These are phyloP conservation scores for Potamarius usumacintae DNA, from an alignment of 2,113 vertebrate species.

Conservation along the genomic window DNA sequence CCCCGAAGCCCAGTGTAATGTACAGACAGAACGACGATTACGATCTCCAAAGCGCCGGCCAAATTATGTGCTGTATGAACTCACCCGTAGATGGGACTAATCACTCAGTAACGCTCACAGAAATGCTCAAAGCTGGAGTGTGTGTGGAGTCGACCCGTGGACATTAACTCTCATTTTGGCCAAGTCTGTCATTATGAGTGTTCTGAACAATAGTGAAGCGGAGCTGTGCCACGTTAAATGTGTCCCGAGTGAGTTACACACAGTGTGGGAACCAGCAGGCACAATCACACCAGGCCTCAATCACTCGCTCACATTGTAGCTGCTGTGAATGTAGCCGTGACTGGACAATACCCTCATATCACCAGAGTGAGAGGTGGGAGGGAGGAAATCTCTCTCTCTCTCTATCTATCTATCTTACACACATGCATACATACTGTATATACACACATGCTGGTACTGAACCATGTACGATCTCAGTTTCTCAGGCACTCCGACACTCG, in stretches of 20 bases:
- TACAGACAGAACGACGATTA: neutral
- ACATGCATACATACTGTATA: neutral
- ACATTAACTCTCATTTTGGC: slow-evolving; percentile 68
- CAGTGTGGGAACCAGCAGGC: slow-evolving; percentile 52
- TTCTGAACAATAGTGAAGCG: slow-evolving; percentile 70
- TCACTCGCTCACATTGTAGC: slow-evolving; percentile 65
- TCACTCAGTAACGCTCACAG: slow-evolving; percentile 45
- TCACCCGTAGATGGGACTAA: slow-evolving; percentile 39
- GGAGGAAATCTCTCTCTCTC: slow-evolving; percentile 42
- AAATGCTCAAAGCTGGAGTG: neutral
- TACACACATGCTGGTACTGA: slow-evolving; percentile 42
- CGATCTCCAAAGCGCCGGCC: neutral
- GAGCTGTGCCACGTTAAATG: slow-evolving; percentile 68
- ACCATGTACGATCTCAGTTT: slow-evolving; percentile 59
- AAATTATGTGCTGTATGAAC: neutral
- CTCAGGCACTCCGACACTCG: slow-evolving; percentile 31
- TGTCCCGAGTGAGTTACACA: slow-evolving; percentile 71
- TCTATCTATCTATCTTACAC: neutral
- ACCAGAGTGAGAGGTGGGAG: slow-evolving; percentile 25
- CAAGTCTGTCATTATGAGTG: slow-evolving; percentile 68
- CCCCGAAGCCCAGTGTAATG: neutral
- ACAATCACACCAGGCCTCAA: slow-evolving; percentile 54
- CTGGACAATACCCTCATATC: slow-evolving; percentile 66
- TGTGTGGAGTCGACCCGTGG: slow-evolving; percentile 56
- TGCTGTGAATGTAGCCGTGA: slow-evolving; percentile 57